A percentile compares a stretch with the other conserved stretches of the same genome.
Evolutionary conservation across 2,888 invertebrate genomes (phyloP).

Genomic region (Cerastis rubricosa): DNA sequence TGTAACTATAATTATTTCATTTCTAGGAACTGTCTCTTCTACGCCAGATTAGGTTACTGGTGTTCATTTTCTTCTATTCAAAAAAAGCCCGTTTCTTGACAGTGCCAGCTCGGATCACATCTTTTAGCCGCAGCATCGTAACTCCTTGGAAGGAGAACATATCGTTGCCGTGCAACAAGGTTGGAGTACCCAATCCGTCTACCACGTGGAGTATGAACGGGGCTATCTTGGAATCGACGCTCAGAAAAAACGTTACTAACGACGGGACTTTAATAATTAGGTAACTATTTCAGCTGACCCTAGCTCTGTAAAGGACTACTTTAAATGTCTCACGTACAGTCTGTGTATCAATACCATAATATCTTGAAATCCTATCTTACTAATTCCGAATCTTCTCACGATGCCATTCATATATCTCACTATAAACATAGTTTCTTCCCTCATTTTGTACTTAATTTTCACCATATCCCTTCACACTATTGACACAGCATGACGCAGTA

Average conservation of each 20-base stretch:
- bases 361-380: background rate
- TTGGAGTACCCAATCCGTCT: constrained; percentile 95
- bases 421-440: background rate
- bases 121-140: constrained; percentile 95
- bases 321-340: background rate
- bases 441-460: constrained; percentile 30
- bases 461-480: constrained; percentile 35
- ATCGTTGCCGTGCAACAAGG: constrained; percentile 95
- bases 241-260: constrained; percentile 92
- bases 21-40: constrained; percentile 8
- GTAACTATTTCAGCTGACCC: constrained; percentile 79
- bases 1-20: background rate
- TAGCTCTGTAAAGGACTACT: background rate
- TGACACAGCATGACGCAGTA: constrained; percentile 92
- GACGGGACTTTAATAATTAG: constrained; percentile 95
- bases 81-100: constrained; percentile 73
- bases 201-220: constrained; percentile 95
- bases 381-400: background rate
- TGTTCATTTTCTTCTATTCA: constrained; percentile 66
- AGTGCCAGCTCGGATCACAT: constrained; percentile 97
- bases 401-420: background rate
- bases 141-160: constrained; percentile 97
- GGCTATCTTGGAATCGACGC: constrained; percentile 93
- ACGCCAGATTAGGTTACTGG: constrained; percentile 57
- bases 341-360: background rate